phyloP scores from a whole-genome alignment of 1,140 invertebrate species.

The Argopecten irradians region DNA sequence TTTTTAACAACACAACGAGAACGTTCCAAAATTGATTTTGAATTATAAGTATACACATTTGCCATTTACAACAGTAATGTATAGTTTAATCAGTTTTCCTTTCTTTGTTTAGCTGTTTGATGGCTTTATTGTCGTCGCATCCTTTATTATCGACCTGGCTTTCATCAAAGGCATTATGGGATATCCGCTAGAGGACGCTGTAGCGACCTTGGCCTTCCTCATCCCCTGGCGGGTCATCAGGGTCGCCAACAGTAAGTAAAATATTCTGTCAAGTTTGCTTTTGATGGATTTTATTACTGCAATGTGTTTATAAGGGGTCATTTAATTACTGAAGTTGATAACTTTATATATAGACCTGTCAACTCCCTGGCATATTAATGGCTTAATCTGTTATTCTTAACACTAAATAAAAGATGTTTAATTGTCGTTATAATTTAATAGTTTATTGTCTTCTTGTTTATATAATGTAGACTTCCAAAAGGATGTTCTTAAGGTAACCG shows the following conservation, averaged over 20 bases:
- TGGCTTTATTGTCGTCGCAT: constrained; percentile 64
- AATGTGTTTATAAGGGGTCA: not conserved
- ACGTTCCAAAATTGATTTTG: not conserved
- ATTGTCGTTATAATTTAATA: no score
- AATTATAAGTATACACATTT: not conserved
- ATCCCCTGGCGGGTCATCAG: constrained; percentile 72
- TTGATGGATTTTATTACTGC: not conserved
- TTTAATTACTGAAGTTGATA: not conserved
- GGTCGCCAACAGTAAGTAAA: constrained; percentile 72
- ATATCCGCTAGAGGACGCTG: constrained; percentile 68
- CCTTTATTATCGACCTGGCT: constrained; percentile 68
- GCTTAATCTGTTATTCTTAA: no score
- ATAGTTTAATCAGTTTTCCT: not conserved
- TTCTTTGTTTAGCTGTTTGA: constrained; percentile 68
- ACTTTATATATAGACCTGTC: not conserved
- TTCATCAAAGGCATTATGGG: constrained; percentile 66
- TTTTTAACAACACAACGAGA: not conserved
- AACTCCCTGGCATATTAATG: not conserved
- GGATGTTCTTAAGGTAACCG: no score
- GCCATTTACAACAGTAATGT: not conserved
- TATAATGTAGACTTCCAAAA: no score
- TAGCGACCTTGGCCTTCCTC: constrained; percentile 68
- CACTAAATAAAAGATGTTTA: constrained; percentile 27
- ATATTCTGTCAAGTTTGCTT: not conserved
- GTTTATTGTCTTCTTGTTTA: no score